Percentiles rank a stretch among this genome's conserved stretches.
phyloP scores from a whole-genome alignment of 1,140 invertebrate genomes.

The roundworm (Caenorhabditis elegans) region WBcel235 BX284605.5:11627001-11627500 shows the following conservation, averaged over 20 bases:
- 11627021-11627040: not conserved
- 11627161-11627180: not conserved
- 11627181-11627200: not conserved
- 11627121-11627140: no score
- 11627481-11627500: no score
- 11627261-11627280: slow-evolving; percentile 36
- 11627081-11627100: not conserved
- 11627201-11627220: not conserved
- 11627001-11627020: no score
- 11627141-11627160: slow-evolving; percentile 10
- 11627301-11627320: slow-evolving; percentile 14
- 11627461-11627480: no score
- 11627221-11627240: not conserved
- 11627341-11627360: slow-evolving; percentile 2
- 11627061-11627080: not conserved
- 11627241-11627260: slow-evolving; percentile 38
- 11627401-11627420: not conserved
- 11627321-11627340: slow-evolving; percentile 10
- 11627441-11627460: no score
- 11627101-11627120: no score
- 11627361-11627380: slow-evolving; percentile 10
- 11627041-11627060: not conserved
- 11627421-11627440: no score
- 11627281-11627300: slow-evolving; percentile 34
- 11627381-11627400: slow-evolving; percentile 2